Percentiles rank a stretch among this genome's conserved stretches.
Evolutionary conservation across 2,113 vertebrate genomes (phyloP).

Genomic region (Oreochromis spilurus): DNA sequence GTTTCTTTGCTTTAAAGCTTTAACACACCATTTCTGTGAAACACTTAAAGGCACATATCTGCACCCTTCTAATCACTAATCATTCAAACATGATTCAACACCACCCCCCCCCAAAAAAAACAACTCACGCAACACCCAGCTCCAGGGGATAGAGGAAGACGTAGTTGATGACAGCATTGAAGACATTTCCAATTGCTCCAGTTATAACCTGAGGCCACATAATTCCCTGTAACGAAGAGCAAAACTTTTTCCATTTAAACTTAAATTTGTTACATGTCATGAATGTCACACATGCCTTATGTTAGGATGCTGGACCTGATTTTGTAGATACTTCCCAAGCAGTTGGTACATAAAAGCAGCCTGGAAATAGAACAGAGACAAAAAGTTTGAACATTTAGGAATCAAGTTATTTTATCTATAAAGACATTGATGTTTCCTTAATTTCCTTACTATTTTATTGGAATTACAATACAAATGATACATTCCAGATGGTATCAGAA

Average conservation of each 20-base stretch:
- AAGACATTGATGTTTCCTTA: neutral
- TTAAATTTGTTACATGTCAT: neutral
- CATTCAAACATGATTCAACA: neutral
- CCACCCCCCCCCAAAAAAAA: too few species aligned
- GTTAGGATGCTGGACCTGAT: slow-evolving; percentile 70
- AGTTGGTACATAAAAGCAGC: slow-evolving; percentile 87
- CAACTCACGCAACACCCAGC: slow-evolving; percentile 87
- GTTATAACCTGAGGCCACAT: slow-evolving; percentile 87
- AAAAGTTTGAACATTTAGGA: neutral
- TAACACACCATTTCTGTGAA: neutral
- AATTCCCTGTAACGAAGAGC: slow-evolving; percentile 77
- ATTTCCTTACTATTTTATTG: too few species aligned
- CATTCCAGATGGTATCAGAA: too few species aligned
- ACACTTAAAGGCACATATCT: neutral
- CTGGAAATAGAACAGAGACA: slow-evolving; percentile 53
- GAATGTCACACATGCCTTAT: neutral
- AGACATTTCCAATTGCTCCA: slow-evolving; percentile 78
- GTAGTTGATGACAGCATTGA: slow-evolving; percentile 84
- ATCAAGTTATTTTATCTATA: too few species aligned
- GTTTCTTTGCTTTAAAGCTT: neutral
- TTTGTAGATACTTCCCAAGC: slow-evolving; percentile 84
- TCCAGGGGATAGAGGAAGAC: slow-evolving; percentile 78
- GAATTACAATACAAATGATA: too few species aligned
- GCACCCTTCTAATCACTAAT: neutral
- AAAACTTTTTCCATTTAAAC: neutral